Base-by-base conservation (phyloP, 2,797 vertebrate species). In the Moxostoma hubbsi region DNA sequence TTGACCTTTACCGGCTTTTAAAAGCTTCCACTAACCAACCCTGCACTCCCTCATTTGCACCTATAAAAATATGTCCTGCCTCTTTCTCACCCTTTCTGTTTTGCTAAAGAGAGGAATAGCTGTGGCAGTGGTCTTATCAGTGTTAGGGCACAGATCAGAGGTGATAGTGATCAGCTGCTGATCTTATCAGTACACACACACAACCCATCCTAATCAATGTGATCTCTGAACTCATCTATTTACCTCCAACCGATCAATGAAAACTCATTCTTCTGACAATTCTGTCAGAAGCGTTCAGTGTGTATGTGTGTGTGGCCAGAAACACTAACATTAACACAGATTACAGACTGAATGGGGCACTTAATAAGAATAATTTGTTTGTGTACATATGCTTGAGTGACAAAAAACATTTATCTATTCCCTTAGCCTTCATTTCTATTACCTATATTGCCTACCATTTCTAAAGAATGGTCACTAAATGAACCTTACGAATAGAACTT, bases 231-330 rank as follows among this genome's bases (percentile, higher is more conserved):
- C 84, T 36, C 46, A 75, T 80, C 71, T 68, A 85, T 88, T 89
- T 85, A 89, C 81, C 54, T 79, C 73, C 57, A 63, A 83, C 84
- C 69, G 77, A 88, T 93, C 90, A 77, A 90, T 89, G 84, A 54
- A 47, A 85, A 85, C 86, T 87, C 80, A 77, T 81, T 81, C 80
- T 63, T 69, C 73, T 72, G 81, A 87, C 86, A 46, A 12, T 24
- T 67, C 64, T 62, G 50, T 57, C 50, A 36, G 43, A 46, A 53
- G 36, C 36, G 4, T 36, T 4, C 18, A 16, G 71, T 69, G 64
- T 9, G 53, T 50, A 54, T 43, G 55, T 61, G 59, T 65, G 78
- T 73, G 55, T 68, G 58, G 10, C 24, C 16, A 71, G 45, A 49
- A 13, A n/a, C 36, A 55, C 67, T 63, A 71, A 67, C 46, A 76